These are phyloP conservation scores for Ptychadena robeensis DNA, from an alignment of 2,797 vertebrate genomes.

Conservation along the genomic window DNA sequence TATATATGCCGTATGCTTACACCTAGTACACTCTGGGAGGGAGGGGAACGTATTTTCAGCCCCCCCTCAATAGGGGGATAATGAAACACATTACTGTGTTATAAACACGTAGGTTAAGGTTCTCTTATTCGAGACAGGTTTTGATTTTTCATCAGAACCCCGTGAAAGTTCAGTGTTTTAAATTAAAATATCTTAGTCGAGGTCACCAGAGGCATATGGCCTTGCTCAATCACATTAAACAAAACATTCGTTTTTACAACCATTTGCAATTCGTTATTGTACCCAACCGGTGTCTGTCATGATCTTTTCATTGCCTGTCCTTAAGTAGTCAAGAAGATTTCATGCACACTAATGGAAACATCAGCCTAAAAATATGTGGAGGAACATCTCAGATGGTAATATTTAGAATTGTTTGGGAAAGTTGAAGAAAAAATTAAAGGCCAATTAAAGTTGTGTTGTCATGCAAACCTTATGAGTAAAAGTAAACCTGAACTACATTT, in stretches of 20 bases:
- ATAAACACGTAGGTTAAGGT: slow-evolving; percentile 64
- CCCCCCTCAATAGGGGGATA: slow-evolving; percentile 53
- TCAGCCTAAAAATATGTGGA: no score
- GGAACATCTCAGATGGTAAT: no score
- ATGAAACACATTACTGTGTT: slow-evolving; percentile 50
- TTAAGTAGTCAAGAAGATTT: no score
- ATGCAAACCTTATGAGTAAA: no score
- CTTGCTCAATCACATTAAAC: slow-evolving; percentile 83
- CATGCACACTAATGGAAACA: no score
- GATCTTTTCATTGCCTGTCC: slow-evolving; percentile 78
- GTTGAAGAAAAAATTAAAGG: no score
- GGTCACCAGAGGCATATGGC: slow-evolving; percentile 82
- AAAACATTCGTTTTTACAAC: slow-evolving; percentile 86
- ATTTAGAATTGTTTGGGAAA: no score
- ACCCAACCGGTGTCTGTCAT: slow-evolving; percentile 78
- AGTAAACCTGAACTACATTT: no score
- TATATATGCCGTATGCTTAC: slow-evolving; percentile 36
- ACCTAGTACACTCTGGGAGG: background rate
- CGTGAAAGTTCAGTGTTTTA: slow-evolving; percentile 76
- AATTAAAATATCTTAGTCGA: slow-evolving; percentile 85
- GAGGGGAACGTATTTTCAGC: background rate
- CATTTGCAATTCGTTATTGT: slow-evolving; percentile 85
- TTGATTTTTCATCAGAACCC: slow-evolving; percentile 67
- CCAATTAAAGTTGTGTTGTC: no score
- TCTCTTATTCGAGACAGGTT: slow-evolving; percentile 70